These are phyloP conservation scores for Drosophila tanythrix DNA, from an alignment of 2,888 invertebrate species.

Conservation along the genomic window DNA sequence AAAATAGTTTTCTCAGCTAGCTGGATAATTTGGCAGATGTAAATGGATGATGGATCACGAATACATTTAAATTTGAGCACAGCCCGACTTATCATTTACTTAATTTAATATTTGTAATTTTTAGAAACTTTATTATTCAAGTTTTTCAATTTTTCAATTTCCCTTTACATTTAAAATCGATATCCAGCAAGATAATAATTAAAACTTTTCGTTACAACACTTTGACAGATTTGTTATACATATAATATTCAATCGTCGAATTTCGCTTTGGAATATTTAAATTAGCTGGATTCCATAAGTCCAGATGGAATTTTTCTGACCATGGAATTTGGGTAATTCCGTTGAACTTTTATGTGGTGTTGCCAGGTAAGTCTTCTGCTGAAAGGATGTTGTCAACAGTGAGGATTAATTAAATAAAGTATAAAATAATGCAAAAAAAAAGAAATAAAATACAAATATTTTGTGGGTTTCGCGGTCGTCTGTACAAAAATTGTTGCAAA, in stretches of 20 bases:
- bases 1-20: no score
- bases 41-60: not conserved
- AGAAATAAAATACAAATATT: not conserved
- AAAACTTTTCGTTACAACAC: no score
- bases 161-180: not conserved
- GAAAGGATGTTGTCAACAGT: no score
- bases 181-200: not conserved
- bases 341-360: no score
- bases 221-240: no score
- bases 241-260: no score
- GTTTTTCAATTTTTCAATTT: not conserved
- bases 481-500: not conserved
- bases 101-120: not conserved
- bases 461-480: rapidly evolving
- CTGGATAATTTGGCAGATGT: not conserved
- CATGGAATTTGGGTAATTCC: no score
- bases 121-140: not conserved
- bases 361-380: no score
- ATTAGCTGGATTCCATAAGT: not conserved
- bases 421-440: no score
- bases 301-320: not conserved
- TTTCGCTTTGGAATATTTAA: no score
- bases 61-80: not conserved
- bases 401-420: no score
- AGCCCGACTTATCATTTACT: not conserved